Conservation (phyloP, 2,113 vertebrate genomes). For the Calonectris borealis region DNA sequence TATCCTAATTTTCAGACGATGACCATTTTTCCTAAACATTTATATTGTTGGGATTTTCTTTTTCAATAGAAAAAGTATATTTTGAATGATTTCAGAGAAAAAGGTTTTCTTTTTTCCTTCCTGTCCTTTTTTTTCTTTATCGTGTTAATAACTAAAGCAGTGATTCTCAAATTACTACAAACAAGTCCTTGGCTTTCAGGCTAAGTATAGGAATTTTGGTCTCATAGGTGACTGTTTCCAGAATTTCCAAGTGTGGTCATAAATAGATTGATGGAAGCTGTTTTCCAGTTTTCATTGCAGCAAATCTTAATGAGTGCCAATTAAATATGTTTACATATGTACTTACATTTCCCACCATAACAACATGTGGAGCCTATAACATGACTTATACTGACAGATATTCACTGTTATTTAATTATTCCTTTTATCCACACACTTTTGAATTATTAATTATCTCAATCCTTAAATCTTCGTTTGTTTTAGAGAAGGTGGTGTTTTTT, state of each 20-base stretch:
- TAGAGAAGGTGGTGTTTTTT: slow-evolving; percentile 37
- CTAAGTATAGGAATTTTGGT: background rate
- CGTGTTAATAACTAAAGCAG: background rate
- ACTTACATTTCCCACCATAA: background rate
- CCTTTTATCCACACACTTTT: slow-evolving; percentile 44
- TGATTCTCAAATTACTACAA: background rate
- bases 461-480: slow-evolving; percentile 78
- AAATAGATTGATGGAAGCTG: background rate
- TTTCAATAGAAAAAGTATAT: background rate
- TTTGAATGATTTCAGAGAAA: background rate
- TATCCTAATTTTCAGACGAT: background rate
- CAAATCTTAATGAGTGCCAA: background rate
- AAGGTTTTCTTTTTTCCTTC: background rate
- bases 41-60: background rate
- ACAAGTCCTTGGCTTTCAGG: background rate
- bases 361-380: background rate
- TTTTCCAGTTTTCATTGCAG: background rate
- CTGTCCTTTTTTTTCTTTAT: background rate
- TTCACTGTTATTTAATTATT: slow-evolving; percentile 55
- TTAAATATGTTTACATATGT: background rate
- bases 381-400: slow-evolving; percentile 33
- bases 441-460: slow-evolving; percentile 68
- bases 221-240: background rate
- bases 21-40: background rate
- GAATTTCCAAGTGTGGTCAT: background rate